A percentile compares a stretch with the other conserved stretches of the same genome.
These are phyloP conservation scores for Incurvaria masculella DNA, from an alignment of 2,888 invertebrate genomes.

Conservation along the genomic window DNA sequence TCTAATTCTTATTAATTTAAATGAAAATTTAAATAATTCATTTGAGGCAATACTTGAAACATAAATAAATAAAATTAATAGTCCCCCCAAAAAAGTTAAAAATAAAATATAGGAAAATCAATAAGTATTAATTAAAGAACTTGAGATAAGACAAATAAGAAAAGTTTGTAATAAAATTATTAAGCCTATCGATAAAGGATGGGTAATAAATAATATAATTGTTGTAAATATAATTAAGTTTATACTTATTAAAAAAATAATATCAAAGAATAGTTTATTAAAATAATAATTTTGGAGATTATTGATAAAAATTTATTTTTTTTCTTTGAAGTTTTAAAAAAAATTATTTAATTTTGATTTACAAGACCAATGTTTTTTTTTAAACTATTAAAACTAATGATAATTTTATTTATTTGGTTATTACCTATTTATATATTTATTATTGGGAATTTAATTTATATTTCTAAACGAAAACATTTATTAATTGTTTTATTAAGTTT, in stretches of 20 bases:
- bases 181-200: slow-evolving; percentile 54
- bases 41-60: slow-evolving; percentile 60
- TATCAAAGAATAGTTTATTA: slow-evolving; percentile 60
- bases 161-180: slow-evolving; percentile 52
- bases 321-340: slow-evolving; percentile 62
- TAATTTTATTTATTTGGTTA: slow-evolving; percentile 37
- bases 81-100: slow-evolving; percentile 60
- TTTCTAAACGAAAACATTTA: too few relatives aligned
- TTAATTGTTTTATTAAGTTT: slow-evolving; percentile 58
- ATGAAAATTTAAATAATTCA: slow-evolving; percentile 49
- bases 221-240: slow-evolving; percentile 32
- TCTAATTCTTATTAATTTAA: slow-evolving; percentile 24
- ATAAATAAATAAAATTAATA: slow-evolving; percentile 65
- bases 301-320: slow-evolving; percentile 52
- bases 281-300: slow-evolving; percentile 71
- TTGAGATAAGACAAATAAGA: slow-evolving; percentile 40
- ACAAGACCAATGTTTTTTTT: slow-evolving; percentile 65
- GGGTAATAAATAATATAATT: slow-evolving; percentile 32
- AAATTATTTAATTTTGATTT: slow-evolving; percentile 58
- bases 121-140: slow-evolving; percentile 46
- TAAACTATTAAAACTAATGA: slow-evolving; percentile 64
- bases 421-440: slow-evolving; percentile 47
- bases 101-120: slow-evolving; percentile 63
- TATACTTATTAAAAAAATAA: slow-evolving; percentile 32
- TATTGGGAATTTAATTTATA: slow-evolving; percentile 49